These are phyloP conservation scores for Forbesichthys papilliferus DNA, from an alignment of 2,113 vertebrate genomes.

Conservation along the genomic window DNA sequence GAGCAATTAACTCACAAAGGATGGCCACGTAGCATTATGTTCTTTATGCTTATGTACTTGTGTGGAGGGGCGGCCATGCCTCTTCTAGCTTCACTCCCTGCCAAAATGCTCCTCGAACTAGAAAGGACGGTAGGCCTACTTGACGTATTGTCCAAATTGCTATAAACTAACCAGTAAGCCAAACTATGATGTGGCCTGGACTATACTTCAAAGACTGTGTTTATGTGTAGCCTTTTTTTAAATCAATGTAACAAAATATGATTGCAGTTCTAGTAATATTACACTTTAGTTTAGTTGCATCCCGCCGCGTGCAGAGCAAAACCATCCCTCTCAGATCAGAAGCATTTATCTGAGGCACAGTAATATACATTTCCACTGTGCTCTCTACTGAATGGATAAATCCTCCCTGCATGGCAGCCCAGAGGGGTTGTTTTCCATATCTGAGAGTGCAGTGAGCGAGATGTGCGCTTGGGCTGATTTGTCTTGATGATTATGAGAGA, in stretches of 20 bases:
- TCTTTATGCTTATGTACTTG: neutral
- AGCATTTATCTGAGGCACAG: constrained; percentile 1
- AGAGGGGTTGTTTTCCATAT: neutral
- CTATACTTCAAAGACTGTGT: no score
- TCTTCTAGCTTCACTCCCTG: neutral
- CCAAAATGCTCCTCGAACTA: neutral
- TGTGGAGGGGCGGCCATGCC: neutral
- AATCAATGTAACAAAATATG: neutral
- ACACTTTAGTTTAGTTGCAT: neutral
- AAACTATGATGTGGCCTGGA: no score
- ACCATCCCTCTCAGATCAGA: constrained; percentile 1
- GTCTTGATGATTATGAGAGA: constrained; percentile 52
- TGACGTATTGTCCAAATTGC: no score
- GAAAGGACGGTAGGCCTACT: no score
- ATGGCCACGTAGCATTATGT: constrained; percentile 17
- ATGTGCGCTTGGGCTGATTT: constrained; percentile 33
- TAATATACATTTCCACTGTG: constrained; percentile 8
- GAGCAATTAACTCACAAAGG: constrained; percentile 44
- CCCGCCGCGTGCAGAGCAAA: neutral
- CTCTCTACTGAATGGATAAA: neutral
- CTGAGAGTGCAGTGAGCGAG: neutral
- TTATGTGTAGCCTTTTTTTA: no score
- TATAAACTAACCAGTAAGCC: no score
- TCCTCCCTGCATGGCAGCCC: constrained; percentile 9
- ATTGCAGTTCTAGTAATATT: neutral